phyloP scores from a whole-genome alignment of 2,113 vertebrate species.

The Dasypus novemcinctus region DNA sequence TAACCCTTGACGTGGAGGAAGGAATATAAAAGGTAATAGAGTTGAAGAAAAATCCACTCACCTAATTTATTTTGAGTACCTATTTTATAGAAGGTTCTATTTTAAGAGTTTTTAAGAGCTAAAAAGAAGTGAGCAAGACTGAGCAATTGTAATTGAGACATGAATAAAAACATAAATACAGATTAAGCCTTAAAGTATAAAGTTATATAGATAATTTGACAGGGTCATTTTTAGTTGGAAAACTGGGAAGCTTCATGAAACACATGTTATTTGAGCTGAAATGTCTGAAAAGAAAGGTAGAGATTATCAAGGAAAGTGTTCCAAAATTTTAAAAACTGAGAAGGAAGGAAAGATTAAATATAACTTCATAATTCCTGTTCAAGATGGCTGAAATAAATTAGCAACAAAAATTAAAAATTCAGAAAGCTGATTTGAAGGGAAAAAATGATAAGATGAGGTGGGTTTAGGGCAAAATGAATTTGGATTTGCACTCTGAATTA shows the following conservation, averaged over 20 bases:
- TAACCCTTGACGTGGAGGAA: not conserved
- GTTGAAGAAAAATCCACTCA: not conserved
- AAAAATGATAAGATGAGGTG: not conserved
- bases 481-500: not conserved
- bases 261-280: not conserved
- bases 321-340: not conserved
- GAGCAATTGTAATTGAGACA: not conserved
- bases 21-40: slow-evolving; percentile 39
- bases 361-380: not conserved
- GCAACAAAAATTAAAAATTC: not conserved
- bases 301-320: not conserved
- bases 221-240: not conserved
- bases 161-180: not conserved
- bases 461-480: not conserved
- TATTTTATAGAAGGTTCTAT: not conserved
- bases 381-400: not conserved
- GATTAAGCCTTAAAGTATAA: not conserved
- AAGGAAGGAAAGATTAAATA: not conserved
- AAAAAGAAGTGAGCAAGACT: not conserved
- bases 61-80: not conserved
- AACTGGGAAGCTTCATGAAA: not conserved
- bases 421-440: not conserved
- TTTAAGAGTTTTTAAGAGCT: not conserved
- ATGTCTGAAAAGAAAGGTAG: not conserved
- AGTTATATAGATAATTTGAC: not conserved